These are phyloP conservation scores for Tachyglossus aculeatus DNA, from an alignment of 2,797 vertebrate species.

Conservation along the genomic window DNA sequence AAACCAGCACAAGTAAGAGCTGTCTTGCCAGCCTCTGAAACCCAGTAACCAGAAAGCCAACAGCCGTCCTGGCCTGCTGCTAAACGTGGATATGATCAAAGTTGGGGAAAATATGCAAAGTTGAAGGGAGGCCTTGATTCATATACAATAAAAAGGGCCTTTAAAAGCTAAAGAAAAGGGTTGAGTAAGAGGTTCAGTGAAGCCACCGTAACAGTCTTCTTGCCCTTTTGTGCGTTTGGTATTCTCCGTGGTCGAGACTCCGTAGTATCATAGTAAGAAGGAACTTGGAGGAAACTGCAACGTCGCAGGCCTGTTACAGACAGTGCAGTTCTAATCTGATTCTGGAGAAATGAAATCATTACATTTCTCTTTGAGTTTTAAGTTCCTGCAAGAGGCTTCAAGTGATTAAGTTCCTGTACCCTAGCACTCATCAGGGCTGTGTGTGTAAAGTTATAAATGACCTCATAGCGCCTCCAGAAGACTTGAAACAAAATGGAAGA, in stretches of 20 bases:
- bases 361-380: too few relatives aligned
- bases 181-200: not conserved
- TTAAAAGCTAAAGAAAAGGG: not conserved
- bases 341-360: too few relatives aligned
- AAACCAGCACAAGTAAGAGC: constrained; percentile 52
- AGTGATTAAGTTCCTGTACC: too few relatives aligned
- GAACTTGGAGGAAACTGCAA: too few relatives aligned
- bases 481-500: too few relatives aligned
- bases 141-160: not conserved
- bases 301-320: too few relatives aligned
- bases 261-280: too few relatives aligned
- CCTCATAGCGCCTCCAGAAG: too few relatives aligned
- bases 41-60: not conserved
- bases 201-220: not conserved
- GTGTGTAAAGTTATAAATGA: too few relatives aligned
- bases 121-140: not conserved
- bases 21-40: constrained; percentile 17
- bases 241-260: not conserved
- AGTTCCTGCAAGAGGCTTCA: too few relatives aligned
- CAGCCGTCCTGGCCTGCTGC: not conserved
- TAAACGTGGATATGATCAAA: not conserved
- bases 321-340: too few relatives aligned
- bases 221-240: not conserved
- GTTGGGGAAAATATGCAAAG: not conserved
- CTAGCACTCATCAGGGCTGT: too few relatives aligned